These are phyloP conservation scores for Girardinus metallicus DNA, from an alignment of 2,797 vertebrate species.

Conservation along the genomic window DNA sequence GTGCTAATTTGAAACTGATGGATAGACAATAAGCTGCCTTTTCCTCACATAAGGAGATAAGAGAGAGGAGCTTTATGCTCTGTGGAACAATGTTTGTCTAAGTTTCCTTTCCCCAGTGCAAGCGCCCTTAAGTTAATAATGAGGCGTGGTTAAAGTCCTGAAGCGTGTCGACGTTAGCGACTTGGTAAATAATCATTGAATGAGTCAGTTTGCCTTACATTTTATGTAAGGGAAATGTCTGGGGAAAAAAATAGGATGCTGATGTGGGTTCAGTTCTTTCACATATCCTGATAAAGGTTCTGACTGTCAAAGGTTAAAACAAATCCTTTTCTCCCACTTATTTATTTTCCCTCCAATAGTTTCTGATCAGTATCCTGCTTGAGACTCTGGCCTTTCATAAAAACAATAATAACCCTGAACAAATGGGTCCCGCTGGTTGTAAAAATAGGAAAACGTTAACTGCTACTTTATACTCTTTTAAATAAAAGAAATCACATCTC, in stretches of 20 bases:
- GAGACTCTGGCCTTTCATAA: too few species aligned
- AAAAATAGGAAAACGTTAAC: too few species aligned
- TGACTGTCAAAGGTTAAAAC: not conserved
- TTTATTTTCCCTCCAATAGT: not conserved
- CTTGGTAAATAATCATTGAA: slow-evolving; percentile 1
- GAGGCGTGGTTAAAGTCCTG: slow-evolving; percentile 15
- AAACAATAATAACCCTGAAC: not conserved
- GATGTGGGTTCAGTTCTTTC: not conserved
- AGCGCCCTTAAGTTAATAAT: slow-evolving; percentile 12
- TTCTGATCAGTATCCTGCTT: too few species aligned
- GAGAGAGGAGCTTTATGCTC: not conserved
- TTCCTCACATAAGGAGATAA: not conserved
- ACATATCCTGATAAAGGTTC: not conserved
- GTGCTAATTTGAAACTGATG: not conserved
- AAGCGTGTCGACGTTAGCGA: not conserved
- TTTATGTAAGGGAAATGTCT: slow-evolving; percentile 1
- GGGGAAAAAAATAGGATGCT: not conserved
- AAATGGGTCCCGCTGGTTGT: not conserved
- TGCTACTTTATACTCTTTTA: too few species aligned
- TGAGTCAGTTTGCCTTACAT: not conserved
- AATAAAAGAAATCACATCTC: too few species aligned
- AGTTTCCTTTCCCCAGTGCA: not conserved
- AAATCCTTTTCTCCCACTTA: not conserved
- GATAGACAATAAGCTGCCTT: not conserved
- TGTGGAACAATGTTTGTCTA: not conserved